Base-by-base conservation (phyloP, 2,888 invertebrate genomes). In the Drosophila barbarae region DNA sequence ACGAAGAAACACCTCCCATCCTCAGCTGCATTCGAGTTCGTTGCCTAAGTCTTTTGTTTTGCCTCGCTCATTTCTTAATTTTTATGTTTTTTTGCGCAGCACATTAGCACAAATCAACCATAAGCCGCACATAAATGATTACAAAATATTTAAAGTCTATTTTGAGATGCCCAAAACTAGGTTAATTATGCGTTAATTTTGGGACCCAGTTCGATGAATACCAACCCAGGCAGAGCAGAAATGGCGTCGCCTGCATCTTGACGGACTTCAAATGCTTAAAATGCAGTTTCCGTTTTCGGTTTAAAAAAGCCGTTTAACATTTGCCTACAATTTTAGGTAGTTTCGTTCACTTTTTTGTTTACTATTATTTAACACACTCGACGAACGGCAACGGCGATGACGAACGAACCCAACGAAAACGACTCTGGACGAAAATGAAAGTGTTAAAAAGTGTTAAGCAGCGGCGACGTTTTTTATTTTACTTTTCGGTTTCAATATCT, bases 1-100 rank as follows among this genome's bases (percentile, higher is more conserved):
- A 30, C 35, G 18, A 26, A 18, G 23, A 21, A 35, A 15, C 23
- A n/a, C 30, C 32, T 10, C 13, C 46, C 69, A 60, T 41, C 61
- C 39, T 35, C 36, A 36, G 52, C 36, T 63, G 63, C 63, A 63
- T 44, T 44, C 36, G 72, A 76, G 84, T 84, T 84, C 66, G 84
- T 83, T 73, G 70, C 84, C 67, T 76, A 78, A 81, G 81, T 84
- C 83, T 74, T 84, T 81, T 71, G 83, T 78, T 74, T 73, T 64
- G 18, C 21, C 44, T 30, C 52, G 35, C 10, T 6, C 12, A 28
- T 53, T 26, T 47, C 7, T 46, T 23, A 15, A 13, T 55, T n/a
- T 23, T 3, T 30, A 39, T 55, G 3, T 34, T 42, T 54, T 41
- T 70, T 39, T 51, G 49, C 41, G 67, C 35, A 15, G 44, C 39